Conservation (phyloP, 2,113 vertebrate genomes). For the Oxyura jamaicensis region DNA sequence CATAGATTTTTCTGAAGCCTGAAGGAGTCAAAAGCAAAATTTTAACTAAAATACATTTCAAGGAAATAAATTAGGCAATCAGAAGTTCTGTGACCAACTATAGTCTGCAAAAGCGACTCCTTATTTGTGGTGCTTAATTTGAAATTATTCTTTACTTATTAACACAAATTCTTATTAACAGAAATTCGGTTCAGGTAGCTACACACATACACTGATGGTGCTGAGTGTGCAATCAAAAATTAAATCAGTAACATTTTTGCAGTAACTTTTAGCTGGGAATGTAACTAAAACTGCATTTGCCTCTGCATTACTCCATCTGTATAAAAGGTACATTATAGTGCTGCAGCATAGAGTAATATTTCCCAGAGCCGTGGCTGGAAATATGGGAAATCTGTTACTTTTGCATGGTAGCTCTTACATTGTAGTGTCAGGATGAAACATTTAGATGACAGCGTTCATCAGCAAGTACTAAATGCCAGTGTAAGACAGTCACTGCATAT, state of each 20-base stretch:
- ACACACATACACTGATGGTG: neutral
- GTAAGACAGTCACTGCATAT: neutral
- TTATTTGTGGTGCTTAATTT: neutral
- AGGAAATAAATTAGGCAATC: neutral
- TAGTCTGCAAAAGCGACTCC: neutral
- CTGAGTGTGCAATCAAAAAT: neutral
- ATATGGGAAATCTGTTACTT: neutral
- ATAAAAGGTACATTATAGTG: rapidly evolving
- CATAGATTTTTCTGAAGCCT: neutral
- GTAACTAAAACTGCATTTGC: neutral
- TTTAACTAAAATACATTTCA: neutral
- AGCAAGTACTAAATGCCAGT: neutral
- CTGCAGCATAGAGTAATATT: neutral
- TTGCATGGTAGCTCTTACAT: neutral
- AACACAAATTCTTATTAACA: too few relatives aligned
- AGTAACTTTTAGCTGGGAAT: neutral
- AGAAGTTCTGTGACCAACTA: neutral
- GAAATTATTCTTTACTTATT: neutral
- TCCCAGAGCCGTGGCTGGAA: neutral
- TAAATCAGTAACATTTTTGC: neutral
- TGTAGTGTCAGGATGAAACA: rapidly evolving
- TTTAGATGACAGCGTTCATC: rapidly evolving
- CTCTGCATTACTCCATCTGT: too few relatives aligned
- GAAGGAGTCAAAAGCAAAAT: neutral
- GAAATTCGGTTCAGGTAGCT: neutral